Evolutionary conservation across 2,888 invertebrate species (phyloP).

Genomic region (Metalampra italica): DNA sequence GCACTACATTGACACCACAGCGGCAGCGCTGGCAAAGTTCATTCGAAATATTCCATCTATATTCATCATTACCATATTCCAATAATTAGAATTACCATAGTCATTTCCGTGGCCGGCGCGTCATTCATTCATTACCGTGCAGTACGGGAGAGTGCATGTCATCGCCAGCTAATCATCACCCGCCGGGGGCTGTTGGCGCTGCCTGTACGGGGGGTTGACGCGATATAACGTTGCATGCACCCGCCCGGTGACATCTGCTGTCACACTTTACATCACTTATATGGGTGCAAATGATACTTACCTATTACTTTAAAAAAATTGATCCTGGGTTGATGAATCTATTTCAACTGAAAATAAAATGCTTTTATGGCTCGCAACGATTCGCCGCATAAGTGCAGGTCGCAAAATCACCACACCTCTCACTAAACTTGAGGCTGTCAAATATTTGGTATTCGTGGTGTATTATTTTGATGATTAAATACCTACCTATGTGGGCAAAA

Average conservation of each 20-base stretch:
- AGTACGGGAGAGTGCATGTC: conserved; percentile 31
- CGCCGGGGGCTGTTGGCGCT: conserved; percentile 13
- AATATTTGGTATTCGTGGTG: no score
- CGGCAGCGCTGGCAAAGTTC: background rate
- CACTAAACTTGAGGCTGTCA: no score
- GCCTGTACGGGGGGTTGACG: background rate
- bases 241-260: conserved; percentile 36
- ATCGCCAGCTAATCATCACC: conserved; percentile 41
- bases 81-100: conserved; percentile 10
- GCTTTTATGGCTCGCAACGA: no score
- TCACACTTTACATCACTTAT: conserved; percentile 26
- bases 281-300: conserved; percentile 29
- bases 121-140: conserved; percentile 18
- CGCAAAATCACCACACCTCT: no score
- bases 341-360: no score
- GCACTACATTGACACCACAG: no score
- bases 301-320: background rate
- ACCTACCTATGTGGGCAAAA: no score
- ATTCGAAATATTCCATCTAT: conserved; percentile 2
- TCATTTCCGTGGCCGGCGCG: conserved; percentile 14
- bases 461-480: no score
- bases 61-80: conserved; percentile 8
- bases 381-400: no score
- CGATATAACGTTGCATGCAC: conserved; percentile 4
- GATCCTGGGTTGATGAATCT: background rate